Evolutionary conservation across 2,113 vertebrate species (phyloP).

Genomic region (Macquaria ambigua): DNA sequence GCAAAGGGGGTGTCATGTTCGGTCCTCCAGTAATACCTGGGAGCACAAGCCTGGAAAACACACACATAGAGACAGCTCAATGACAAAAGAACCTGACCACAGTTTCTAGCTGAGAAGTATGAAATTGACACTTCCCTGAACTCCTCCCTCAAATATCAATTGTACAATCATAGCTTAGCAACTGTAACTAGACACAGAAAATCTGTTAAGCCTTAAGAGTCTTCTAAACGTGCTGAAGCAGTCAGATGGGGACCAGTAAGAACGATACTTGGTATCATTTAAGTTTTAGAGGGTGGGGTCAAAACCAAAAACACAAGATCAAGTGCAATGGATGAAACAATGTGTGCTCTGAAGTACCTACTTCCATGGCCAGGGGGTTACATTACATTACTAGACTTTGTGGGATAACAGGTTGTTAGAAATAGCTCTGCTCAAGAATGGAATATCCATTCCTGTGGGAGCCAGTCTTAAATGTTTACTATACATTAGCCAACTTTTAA

Average conservation of each 20-base stretch:
- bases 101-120: neutral
- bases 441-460: no score
- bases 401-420: neutral
- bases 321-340: neutral
- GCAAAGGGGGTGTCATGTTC: conserved; percentile 80
- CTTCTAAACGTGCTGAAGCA: neutral
- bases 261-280: neutral
- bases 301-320: neutral
- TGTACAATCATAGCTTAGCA: neutral
- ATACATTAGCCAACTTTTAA: neutral
- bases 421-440: neutral
- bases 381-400: neutral
- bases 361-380: neutral
- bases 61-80: neutral
- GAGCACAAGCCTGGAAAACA: conserved; percentile 89
- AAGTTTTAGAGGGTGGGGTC: neutral
- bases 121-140: neutral
- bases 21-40: conserved; percentile 91
- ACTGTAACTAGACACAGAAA: neutral
- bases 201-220: neutral
- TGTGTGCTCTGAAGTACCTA: neutral
- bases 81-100: neutral
- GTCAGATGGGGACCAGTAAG: neutral
- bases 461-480: neutral
- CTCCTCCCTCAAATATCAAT: neutral